phyloP scores from a whole-genome alignment of 1,140 invertebrate species.

The Drosophila kepulauana region DNA sequence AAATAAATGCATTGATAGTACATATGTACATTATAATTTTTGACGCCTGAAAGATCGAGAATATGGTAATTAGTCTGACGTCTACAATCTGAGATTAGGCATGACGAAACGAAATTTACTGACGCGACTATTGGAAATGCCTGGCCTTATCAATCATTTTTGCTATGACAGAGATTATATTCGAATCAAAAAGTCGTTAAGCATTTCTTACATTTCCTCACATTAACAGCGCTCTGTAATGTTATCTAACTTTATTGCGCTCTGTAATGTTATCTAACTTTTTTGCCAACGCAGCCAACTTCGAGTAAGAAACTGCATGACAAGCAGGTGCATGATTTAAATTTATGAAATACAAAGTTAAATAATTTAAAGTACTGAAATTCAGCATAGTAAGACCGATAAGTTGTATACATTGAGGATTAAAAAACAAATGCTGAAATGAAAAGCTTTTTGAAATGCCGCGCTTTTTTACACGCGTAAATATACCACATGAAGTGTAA shows the following conservation, averaged over 20 bases:
- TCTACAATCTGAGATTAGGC: not conserved
- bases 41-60: conserved; percentile 13
- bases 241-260: not conserved
- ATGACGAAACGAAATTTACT: not conserved
- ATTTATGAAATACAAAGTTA: too few species aligned
- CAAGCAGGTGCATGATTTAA: too few species aligned
- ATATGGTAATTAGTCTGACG: conserved; percentile 11
- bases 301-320: too few species aligned
- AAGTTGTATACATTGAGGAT: too few species aligned
- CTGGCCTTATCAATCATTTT: not conserved
- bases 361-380: too few species aligned
- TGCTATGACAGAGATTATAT: not conserved
- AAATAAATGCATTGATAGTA: conserved; percentile 4
- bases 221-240: not conserved
- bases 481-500: too few species aligned
- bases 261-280: not conserved
- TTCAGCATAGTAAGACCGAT: too few species aligned
- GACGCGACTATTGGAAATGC: not conserved
- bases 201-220: not conserved
- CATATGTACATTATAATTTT: conserved; percentile 34
- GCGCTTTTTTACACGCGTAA: too few species aligned
- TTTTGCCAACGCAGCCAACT: too few species aligned
- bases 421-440: too few species aligned
- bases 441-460: too few species aligned
- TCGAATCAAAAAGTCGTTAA: conserved; percentile 6